phyloP scores from a whole-genome alignment of 2,797 vertebrate species.

The Balearica regulorum region DNA sequence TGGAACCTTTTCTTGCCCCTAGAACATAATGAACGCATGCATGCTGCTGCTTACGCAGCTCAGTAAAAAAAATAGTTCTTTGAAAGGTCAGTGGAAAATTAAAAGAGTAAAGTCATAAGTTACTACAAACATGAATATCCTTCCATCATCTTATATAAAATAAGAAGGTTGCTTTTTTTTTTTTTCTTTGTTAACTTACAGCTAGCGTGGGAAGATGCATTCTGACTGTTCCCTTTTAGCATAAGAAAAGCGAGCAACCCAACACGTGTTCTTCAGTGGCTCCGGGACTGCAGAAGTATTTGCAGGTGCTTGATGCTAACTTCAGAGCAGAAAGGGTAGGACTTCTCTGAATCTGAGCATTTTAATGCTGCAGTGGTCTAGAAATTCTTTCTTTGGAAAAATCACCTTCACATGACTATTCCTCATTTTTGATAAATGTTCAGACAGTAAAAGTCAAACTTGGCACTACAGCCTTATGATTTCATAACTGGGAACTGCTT shows the following conservation, averaged over 20 bases:
- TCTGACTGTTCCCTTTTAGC: not conserved
- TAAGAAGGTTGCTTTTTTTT: not conserved
- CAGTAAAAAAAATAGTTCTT: not conserved
- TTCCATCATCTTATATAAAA: not conserved
- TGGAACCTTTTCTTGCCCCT: not conserved
- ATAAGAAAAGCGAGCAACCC: not conserved
- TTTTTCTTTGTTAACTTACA: not conserved
- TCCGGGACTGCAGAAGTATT: not conserved
- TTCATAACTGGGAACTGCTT: not conserved
- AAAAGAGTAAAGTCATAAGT: not conserved
- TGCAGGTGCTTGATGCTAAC: not conserved
- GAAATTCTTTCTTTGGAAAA: not conserved
- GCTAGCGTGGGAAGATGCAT: not conserved
- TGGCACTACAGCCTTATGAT: not conserved
- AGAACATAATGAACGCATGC: not conserved
- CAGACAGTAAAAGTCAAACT: not conserved
- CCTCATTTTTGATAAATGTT: not conserved
- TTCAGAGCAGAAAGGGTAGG: not conserved
- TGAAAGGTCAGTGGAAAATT: conserved; percentile 4
- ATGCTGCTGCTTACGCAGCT: not conserved
- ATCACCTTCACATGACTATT: not conserved
- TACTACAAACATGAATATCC: not conserved
- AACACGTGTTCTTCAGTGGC: not conserved
- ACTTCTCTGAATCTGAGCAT: not conserved
- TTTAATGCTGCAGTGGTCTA: not conserved